A percentile compares a stretch with the other conserved stretches of the same genome.
phyloP scores from a whole-genome alignment of 1,140 invertebrate genomes.

The Lucilia cuprina region DNA sequence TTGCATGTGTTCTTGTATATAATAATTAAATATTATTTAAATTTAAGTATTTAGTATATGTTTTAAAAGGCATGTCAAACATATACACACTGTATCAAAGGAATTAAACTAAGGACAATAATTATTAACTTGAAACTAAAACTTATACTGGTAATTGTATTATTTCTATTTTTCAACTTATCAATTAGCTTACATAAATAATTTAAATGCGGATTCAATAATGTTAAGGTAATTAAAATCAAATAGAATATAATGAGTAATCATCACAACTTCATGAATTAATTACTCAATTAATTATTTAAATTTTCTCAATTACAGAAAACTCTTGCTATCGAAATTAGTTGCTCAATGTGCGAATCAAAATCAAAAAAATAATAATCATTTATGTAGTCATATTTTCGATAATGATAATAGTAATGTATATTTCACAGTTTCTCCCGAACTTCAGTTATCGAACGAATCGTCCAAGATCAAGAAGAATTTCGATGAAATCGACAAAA shows the following conservation, averaged over 20 bases:
- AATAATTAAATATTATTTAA: not conserved
- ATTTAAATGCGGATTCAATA: constrained; percentile 19
- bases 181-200: constrained; percentile 15
- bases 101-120: not conserved
- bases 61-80: not conserved
- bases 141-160: not conserved
- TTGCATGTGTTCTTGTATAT: not conserved
- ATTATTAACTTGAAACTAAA: not conserved
- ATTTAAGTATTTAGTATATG: not conserved
- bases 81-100: not conserved
- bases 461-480: constrained; percentile 37
- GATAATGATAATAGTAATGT: not conserved
- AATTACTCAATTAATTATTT: too few relatives aligned
- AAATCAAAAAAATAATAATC: not conserved
- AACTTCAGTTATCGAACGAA: not conserved
- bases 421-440: constrained; percentile 5
- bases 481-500: constrained; percentile 42
- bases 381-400: not conserved
- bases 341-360: constrained; percentile 22
- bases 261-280: not conserved
- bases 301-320: not conserved
- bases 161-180: not conserved
- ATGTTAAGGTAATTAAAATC: constrained; percentile 7
- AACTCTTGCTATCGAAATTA: constrained; percentile 4
- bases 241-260: not conserved